Percentiles rank a stretch among this genome's conserved stretches.
Conservation (phyloP, 2,113 vertebrate genomes). For the Antennarius striatus region DNA sequence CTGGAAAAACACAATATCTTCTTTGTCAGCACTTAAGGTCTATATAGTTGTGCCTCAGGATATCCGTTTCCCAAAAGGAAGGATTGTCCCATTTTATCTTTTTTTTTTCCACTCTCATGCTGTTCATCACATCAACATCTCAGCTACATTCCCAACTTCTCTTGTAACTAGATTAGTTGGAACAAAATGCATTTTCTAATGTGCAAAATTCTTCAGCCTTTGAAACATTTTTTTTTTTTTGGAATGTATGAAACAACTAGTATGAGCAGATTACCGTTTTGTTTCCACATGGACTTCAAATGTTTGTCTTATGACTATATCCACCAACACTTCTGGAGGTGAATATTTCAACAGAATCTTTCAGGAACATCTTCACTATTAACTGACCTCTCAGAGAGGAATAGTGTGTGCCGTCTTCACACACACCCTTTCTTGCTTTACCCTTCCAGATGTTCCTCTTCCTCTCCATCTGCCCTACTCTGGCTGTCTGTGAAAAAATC, state of each 20-base stretch:
- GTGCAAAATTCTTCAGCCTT: neutral
- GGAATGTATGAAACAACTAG: conserved; percentile 3
- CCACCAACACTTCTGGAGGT: neutral
- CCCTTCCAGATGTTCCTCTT: conserved; percentile 68
- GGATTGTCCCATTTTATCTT: conserved; percentile 72
- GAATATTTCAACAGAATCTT: conserved; percentile 30
- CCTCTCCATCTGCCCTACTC: conserved; percentile 72
- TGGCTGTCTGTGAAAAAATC: conserved; percentile 70
- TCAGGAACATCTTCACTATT: neutral
- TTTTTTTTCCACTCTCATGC: conserved; percentile 64
- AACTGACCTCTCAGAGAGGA: too few species aligned
- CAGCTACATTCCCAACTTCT: conserved; percentile 45
- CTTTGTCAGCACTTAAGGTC: conserved; percentile 84
- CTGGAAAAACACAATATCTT: conserved; percentile 82
- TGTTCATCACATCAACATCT: conserved; percentile 77
- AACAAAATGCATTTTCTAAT: conserved; percentile 51
- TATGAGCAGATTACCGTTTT: conserved; percentile 4
- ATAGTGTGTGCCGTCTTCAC: conserved; percentile 11
- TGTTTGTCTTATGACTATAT: conserved; percentile 7
- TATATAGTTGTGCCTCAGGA: conserved; percentile 82
- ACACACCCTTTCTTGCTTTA: conserved; percentile 50
- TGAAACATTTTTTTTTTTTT: conserved; percentile 32
- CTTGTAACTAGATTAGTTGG: conserved; percentile 58
- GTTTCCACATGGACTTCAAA: conserved; percentile 8
- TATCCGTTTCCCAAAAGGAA: conserved; percentile 82